Conservation (phyloP, 2,797 vertebrate genomes). For the Nannoperca obscura region DNA sequence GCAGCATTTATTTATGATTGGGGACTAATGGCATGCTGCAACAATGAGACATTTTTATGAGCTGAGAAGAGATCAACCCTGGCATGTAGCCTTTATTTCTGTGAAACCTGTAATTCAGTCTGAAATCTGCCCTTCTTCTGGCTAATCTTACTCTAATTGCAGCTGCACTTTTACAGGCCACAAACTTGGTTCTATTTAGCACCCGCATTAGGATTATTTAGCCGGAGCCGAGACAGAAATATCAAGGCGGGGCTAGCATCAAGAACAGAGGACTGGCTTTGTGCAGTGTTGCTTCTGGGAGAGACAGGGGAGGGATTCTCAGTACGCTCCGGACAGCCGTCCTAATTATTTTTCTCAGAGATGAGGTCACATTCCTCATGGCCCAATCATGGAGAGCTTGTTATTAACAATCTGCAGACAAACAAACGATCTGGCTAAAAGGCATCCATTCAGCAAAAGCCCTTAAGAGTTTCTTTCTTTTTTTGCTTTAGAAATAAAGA, state of each 20-base stretch:
- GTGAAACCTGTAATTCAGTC: constrained; percentile 35
- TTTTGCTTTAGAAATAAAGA: constrained; percentile 26
- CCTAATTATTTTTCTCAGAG: constrained; percentile 79
- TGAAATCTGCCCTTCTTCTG: constrained; percentile 45
- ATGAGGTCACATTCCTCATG: constrained; percentile 76
- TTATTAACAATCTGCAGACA: constrained; percentile 73
- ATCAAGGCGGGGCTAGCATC: constrained; percentile 53
- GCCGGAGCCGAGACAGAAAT: constrained; percentile 58
- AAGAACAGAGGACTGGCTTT: constrained; percentile 63
- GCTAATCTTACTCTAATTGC: constrained; percentile 67
- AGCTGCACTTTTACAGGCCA: constrained; percentile 48
- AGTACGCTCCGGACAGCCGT: constrained; percentile 43
- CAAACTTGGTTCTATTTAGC: constrained; percentile 65
- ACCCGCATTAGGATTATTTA: constrained; percentile 65
- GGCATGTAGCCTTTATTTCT: constrained; percentile 46
- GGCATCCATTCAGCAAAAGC: constrained; percentile 44
- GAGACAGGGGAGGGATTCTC: constrained; percentile 42
- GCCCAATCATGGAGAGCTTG: constrained; percentile 64
- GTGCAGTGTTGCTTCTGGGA: constrained; percentile 58
- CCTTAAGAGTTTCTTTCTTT: background rate
- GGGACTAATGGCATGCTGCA: constrained; percentile 57
- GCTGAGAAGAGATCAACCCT: constrained; percentile 45
- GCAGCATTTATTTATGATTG: constrained; percentile 69
- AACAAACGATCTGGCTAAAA: constrained; percentile 68
- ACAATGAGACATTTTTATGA: constrained; percentile 47